Percentiles rank a stretch among this genome's conserved stretches.
phyloP scores from a whole-genome alignment of 2,888 invertebrate genomes.

The Lasioglossum lativentre region DNA sequence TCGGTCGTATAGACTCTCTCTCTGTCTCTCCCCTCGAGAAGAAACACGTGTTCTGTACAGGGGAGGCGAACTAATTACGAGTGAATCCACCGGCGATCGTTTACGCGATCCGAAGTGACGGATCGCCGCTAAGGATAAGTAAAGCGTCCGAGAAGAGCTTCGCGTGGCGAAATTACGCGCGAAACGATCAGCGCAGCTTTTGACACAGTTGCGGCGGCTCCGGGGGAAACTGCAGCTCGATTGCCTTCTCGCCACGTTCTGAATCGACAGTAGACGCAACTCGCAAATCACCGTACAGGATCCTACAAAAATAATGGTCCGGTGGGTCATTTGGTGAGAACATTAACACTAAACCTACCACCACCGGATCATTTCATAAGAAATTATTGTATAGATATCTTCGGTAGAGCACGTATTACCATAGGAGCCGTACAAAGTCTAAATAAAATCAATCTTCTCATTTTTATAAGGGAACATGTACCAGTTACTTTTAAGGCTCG shows the following conservation, averaged over 20 bases:
- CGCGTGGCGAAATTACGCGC: neutral
- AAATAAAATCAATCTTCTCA: too few relatives aligned
- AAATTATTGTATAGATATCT: too few relatives aligned
- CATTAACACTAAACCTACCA: too few relatives aligned
- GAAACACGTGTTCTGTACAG: neutral
- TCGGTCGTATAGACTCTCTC: too few relatives aligned
- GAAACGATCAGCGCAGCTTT: slow-evolving; percentile 13
- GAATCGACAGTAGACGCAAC: slow-evolving; percentile 13
- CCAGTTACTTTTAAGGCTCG: too few relatives aligned
- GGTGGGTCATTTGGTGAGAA: too few relatives aligned
- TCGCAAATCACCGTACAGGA: neutral
- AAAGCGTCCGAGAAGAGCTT: neutral
- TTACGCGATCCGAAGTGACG: neutral
- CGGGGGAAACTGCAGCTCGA: neutral
- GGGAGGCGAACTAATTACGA: neutral
- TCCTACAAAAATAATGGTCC: neutral
- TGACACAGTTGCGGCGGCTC: slow-evolving; percentile 26
- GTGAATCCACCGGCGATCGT: neutral
- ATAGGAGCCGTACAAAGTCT: too few relatives aligned
- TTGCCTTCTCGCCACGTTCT: slow-evolving; percentile 5
- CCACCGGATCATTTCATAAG: too few relatives aligned
- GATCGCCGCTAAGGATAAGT: neutral
- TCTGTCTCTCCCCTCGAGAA: neutral
- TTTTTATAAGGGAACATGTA: too few relatives aligned
- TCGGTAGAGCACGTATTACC: too few relatives aligned